phyloP scores from a whole-genome alignment of 2,113 vertebrate species.

The Chaenocephalus aceratus region DNA sequence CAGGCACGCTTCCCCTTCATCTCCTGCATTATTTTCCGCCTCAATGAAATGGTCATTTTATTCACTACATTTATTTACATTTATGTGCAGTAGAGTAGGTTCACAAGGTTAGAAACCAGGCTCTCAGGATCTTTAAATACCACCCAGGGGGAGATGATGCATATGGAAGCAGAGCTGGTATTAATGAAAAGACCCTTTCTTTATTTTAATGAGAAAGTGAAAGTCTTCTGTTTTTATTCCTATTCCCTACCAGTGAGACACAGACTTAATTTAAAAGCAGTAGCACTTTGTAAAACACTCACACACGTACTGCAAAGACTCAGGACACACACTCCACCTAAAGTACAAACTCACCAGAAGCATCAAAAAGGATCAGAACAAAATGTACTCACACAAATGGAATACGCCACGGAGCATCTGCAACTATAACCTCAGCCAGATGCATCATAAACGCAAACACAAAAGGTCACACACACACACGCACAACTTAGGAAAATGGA shows the following conservation, averaged over 20 bases:
- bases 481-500: conserved; percentile 30
- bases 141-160: conserved; percentile 2
- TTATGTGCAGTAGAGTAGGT: conserved; percentile 12
- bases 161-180: not conserved
- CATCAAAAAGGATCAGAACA: conserved; percentile 16
- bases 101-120: conserved; percentile 26
- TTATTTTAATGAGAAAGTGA: conserved; percentile 22
- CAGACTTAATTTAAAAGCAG: conserved; percentile 36
- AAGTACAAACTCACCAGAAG: conserved; percentile 27
- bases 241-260: conserved; percentile 8
- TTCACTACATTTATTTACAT: conserved; percentile 8
- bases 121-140: conserved; percentile 13
- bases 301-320: not conserved
- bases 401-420: conserved; percentile 40
- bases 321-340: conserved; percentile 24
- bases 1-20: conserved; percentile 1
- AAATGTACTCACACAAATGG: not conserved
- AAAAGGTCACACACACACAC: not conserved
- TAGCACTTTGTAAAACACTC: conserved; percentile 26
- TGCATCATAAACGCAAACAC: conserved; percentile 50
- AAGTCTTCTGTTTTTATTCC: conserved; percentile 26
- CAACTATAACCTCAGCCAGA: conserved; percentile 42
- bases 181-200: conserved; percentile 19
- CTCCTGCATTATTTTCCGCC: conserved; percentile 13
- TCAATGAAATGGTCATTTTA: conserved; percentile 33